A percentile compares a stretch with the other conserved stretches of the same genome.
phyloP scores from a whole-genome alignment of 2,888 invertebrate genomes.

The Chymomyza amoena region DNA sequence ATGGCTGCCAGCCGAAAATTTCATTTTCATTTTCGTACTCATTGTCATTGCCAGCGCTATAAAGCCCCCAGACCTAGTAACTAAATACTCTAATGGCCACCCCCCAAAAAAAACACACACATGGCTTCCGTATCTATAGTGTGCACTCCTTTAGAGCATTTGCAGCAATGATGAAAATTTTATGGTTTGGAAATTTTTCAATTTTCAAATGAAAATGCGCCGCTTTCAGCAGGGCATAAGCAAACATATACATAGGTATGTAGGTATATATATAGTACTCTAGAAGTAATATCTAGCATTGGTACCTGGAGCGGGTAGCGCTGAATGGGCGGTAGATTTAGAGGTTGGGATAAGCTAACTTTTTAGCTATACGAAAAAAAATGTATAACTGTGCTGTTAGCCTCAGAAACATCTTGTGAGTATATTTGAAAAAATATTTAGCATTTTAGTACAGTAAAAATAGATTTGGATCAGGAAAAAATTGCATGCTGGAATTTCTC shows the following conservation, averaged over 20 bases:
- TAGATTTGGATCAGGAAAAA: too few species aligned
- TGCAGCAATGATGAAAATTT: slow-evolving; percentile 70
- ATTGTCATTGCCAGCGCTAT: slow-evolving; percentile 31
- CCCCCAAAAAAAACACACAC: slow-evolving; percentile 8
- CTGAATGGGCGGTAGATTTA: too few species aligned
- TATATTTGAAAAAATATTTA: too few species aligned
- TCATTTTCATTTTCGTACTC: slow-evolving; percentile 16
- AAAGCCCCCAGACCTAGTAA: not conserved
- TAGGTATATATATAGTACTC: slow-evolving; percentile 1
- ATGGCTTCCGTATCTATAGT: slow-evolving; percentile 23
- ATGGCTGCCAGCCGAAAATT: slow-evolving; percentile 10
- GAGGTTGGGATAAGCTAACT: too few species aligned
- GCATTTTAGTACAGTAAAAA: too few species aligned
- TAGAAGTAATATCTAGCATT: too few species aligned
- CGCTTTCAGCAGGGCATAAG: not conserved
- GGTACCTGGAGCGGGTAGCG: too few species aligned
- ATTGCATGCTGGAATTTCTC: too few species aligned
- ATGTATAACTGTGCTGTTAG: too few species aligned
- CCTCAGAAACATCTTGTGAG: too few species aligned
- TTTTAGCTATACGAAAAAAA: too few species aligned
- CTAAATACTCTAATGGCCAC: slow-evolving; percentile 1
- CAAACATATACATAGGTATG: not conserved
- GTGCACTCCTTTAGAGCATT: slow-evolving; percentile 40
- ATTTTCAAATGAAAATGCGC: slow-evolving; percentile 59
- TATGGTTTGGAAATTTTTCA: slow-evolving; percentile 79